Evolutionary conservation across 2,888 invertebrate genomes (phyloP).

Genomic region (Poecilobothrus nobilitatus): DNA sequence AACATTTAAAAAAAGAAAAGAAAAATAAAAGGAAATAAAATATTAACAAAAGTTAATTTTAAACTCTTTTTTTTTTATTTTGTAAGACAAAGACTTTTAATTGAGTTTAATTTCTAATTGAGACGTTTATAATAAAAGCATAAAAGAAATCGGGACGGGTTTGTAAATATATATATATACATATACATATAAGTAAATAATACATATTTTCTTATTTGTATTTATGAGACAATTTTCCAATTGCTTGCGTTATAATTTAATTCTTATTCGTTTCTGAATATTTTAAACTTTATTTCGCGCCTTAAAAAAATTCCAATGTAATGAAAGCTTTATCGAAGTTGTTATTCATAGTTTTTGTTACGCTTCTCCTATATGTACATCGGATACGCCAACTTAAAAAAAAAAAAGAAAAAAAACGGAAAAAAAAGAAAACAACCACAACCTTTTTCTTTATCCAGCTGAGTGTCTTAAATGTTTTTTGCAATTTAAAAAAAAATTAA

Average conservation of each 20-base stretch:
- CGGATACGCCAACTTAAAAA: background rate
- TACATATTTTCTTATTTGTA: too few species aligned
- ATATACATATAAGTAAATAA: too few species aligned
- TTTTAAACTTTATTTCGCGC: background rate
- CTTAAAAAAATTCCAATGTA: background rate
- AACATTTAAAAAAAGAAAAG: too few species aligned
- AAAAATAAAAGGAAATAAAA: too few species aligned
- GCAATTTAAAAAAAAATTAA: too few species aligned
- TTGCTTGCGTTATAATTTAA: too few species aligned
- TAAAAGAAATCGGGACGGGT: background rate
- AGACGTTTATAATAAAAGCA: background rate
- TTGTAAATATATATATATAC: background rate
- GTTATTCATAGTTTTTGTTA: background rate
- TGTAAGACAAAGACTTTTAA: slow-evolving; percentile 1
- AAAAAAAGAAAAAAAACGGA: background rate
- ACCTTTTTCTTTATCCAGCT: background rate
- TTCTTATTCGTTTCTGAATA: background rate
- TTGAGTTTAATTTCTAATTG: background rate
- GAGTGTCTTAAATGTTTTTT: background rate
- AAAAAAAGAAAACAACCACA: background rate
- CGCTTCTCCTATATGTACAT: too few species aligned
- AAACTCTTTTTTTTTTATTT: background rate
- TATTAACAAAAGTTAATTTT: too few species aligned
- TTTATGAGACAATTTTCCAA: background rate
- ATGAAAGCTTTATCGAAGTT: background rate